Percentiles rank a stretch among this genome's conserved stretches.
phyloP scores from a whole-genome alignment of 2,888 invertebrate species.

The Callimorpha dominula region DNA sequence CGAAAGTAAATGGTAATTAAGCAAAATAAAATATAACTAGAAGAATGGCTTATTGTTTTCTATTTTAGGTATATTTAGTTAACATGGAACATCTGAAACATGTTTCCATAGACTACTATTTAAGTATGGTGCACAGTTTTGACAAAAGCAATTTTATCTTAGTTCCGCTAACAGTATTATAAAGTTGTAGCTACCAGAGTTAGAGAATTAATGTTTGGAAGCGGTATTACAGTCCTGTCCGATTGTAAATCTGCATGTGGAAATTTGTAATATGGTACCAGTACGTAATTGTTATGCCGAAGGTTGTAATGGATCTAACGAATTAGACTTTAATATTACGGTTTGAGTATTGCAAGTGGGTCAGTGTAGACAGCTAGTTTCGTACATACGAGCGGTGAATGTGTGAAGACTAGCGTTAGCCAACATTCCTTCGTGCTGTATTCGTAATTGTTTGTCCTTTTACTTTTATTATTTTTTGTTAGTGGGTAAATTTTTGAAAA shows the following conservation, averaged over 20 bases:
- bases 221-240: constrained; percentile 30
- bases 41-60: constrained; percentile 37
- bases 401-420: constrained; percentile 69
- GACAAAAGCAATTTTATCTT: constrained; percentile 62
- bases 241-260: constrained; percentile 38
- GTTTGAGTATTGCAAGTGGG: constrained; percentile 48
- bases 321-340: constrained; percentile 44
- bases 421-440: constrained; percentile 86
- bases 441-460: constrained; percentile 78
- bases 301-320: constrained; percentile 50
- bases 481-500: constrained; percentile 83
- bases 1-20: constrained; percentile 28
- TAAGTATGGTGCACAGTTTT: constrained; percentile 43
- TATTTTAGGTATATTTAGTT: constrained; percentile 42
- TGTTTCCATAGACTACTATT: constrained; percentile 36
- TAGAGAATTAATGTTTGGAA: constrained; percentile 42
- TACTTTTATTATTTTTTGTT: constrained; percentile 65
- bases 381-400: constrained; percentile 31
- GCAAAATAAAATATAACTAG: constrained; percentile 31
- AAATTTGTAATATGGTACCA: constrained; percentile 40
- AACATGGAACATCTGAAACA: constrained; percentile 40
- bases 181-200: constrained; percentile 61
- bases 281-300: constrained; percentile 40
- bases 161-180: constrained; percentile 76
- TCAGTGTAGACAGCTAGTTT: constrained; percentile 55